Conservation (phyloP, 1,140 invertebrate species). For the Saxidomus purpurata region DNA sequence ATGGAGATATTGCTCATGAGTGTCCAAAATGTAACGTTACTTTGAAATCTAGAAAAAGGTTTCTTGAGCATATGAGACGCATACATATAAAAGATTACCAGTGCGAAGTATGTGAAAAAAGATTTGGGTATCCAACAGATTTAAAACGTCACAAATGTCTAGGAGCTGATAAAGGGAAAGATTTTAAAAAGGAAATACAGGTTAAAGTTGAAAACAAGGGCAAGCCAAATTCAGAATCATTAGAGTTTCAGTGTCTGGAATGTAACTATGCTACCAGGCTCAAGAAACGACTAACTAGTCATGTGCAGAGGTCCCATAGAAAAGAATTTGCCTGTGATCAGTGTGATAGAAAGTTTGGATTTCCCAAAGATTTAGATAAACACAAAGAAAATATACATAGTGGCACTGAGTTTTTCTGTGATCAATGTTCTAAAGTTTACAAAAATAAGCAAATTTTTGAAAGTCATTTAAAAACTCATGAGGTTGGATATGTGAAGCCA, state of each 20-base stretch:
- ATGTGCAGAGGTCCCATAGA: slow-evolving; percentile 25
- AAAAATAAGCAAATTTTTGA: slow-evolving; percentile 70
- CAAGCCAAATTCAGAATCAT: neutral
- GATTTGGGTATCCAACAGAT: slow-evolving; percentile 63
- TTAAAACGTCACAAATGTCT: slow-evolving; percentile 39
- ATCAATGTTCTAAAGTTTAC: slow-evolving; percentile 76
- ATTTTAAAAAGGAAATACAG: neutral
- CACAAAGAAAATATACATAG: slow-evolving; percentile 69
- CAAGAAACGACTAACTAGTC: neutral
- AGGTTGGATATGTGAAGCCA: slow-evolving; percentile 71
- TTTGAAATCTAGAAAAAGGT: slow-evolving; percentile 53
- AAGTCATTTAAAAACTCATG: slow-evolving; percentile 74
- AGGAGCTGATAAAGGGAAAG: neutral
- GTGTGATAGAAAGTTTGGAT: slow-evolving; percentile 75
- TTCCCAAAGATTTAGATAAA: slow-evolving; percentile 70
- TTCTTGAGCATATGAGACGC: slow-evolving; percentile 39
- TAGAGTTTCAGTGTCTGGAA: slow-evolving; percentile 31
- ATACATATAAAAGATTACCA: slow-evolving; percentile 54
- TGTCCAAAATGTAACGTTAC: slow-evolving; percentile 50
- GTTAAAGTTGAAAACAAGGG: neutral
- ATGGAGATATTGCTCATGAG: slow-evolving; percentile 12
- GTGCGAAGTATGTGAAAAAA: slow-evolving; percentile 45
- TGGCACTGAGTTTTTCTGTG: slow-evolving; percentile 73
- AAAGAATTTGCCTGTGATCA: slow-evolving; percentile 67
- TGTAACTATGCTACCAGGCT: slow-evolving; percentile 27